These are phyloP conservation scores for Ciconia maguari DNA, from an alignment of 2,113 vertebrate genomes.

Conservation along the genomic window DNA sequence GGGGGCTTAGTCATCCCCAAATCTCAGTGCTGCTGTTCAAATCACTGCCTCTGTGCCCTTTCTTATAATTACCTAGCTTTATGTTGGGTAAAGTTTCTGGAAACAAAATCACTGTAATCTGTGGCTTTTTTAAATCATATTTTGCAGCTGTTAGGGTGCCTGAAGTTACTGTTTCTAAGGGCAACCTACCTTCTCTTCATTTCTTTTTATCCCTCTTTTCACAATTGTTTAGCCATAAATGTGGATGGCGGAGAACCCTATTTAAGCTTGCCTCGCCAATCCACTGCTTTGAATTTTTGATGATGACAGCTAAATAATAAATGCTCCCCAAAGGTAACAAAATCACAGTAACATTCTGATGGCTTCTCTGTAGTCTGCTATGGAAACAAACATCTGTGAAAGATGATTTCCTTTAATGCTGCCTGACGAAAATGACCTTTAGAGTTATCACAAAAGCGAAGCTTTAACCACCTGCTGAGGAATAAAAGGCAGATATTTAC, in stretches of 20 bases:
- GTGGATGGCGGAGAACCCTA: neutral
- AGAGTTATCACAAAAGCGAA: neutral
- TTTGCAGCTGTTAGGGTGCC: neutral
- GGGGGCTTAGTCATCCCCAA: neutral
- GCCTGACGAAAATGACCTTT: constrained; percentile 19
- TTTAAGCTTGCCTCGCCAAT: neutral
- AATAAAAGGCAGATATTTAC: neutral
- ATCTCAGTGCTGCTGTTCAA: neutral
- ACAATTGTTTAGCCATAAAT: neutral
- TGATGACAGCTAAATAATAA: constrained; percentile 52
- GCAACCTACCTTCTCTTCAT: neutral
- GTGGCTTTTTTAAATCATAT: neutral
- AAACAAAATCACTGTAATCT: neutral
- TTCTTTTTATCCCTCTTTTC: neutral
- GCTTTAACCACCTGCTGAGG: neutral
- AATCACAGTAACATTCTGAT: neutral
- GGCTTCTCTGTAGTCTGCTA: neutral
- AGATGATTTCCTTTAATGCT: constrained; percentile 1
- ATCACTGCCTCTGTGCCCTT: neutral
- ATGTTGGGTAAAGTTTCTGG: neutral
- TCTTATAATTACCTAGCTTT: neutral
- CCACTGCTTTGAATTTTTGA: constrained; percentile 56
- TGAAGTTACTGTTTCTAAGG: constrained; percentile 1
- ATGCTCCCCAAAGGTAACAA: constrained; percentile 1
- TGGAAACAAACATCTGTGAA: constrained; percentile 46